These are phyloP conservation scores for Rhingia rostrata DNA, from an alignment of 2,888 invertebrate species.

Conservation along the genomic window DNA sequence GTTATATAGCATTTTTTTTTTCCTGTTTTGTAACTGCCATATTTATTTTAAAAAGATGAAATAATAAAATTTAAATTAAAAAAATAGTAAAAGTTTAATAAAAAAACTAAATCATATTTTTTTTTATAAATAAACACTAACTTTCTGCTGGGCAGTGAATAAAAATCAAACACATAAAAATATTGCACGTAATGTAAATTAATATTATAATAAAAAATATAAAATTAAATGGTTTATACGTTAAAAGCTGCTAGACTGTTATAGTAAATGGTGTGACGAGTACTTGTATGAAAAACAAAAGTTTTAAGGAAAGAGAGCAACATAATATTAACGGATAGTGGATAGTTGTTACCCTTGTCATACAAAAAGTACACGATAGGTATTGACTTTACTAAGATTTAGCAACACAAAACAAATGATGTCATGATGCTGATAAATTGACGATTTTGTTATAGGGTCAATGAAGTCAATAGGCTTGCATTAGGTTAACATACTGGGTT, in stretches of 20 bases:
- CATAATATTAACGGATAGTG: no score
- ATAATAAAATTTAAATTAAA: constrained; percentile 6
- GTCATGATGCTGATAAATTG: no score
- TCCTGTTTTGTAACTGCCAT: background rate
- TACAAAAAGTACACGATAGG: no score
- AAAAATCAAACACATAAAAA: constrained; percentile 28
- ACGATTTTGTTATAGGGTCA: no score
- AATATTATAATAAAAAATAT: constrained; percentile 6
- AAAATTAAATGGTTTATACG: constrained; percentile 17
- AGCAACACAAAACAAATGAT: no score
- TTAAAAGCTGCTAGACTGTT: constrained; percentile 46
- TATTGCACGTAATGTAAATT: constrained; percentile 60
- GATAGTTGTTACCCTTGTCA: no score
- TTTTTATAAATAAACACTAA: constrained; percentile 21
- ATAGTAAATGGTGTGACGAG: constrained; percentile 41
- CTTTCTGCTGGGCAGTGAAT: constrained; percentile 28
- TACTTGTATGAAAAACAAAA: no score
- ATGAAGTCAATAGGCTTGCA: no score
- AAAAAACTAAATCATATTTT: background rate
- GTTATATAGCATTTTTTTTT: constrained; percentile 5
- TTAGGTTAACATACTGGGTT: no score
- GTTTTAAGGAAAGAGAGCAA: no score
- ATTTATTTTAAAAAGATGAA: constrained; percentile 16
- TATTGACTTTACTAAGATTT: no score
- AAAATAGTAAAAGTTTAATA: background rate